Conservation (phyloP, 2,797 vertebrate species). For the Limosa lapponica region DNA sequence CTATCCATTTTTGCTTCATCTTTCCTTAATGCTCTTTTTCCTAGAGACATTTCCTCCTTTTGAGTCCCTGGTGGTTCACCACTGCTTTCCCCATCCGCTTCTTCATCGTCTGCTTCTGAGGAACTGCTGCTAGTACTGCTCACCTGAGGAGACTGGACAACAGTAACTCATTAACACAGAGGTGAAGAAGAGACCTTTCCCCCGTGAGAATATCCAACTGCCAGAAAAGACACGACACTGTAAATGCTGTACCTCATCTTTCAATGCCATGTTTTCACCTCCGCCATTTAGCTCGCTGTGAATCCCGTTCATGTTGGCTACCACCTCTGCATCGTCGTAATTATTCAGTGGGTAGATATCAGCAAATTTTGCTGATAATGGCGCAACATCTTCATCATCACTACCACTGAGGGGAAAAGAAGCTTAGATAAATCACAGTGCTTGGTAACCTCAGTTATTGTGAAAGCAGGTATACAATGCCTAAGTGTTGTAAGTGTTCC, state of each 20-base stretch:
- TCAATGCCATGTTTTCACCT: conserved; percentile 84
- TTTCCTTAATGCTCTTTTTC: conserved; percentile 74
- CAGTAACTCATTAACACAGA: neutral
- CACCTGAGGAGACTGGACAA: conserved; percentile 82
- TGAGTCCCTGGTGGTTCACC: conserved; percentile 82
- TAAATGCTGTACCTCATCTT: conserved; percentile 82
- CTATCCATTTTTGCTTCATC: conserved; percentile 80
- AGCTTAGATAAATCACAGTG: neutral
- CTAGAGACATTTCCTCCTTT: conserved; percentile 78
- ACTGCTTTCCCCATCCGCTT: conserved; percentile 84
- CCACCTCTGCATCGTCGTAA: conserved; percentile 85
- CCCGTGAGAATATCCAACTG: neutral
- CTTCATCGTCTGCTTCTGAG: conserved; percentile 95
- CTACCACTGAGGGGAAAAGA: conserved; percentile 73
- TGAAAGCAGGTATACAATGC: neutral
- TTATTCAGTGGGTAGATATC: conserved; percentile 91
- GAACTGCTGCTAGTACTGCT: conserved; percentile 90
- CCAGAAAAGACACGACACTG: neutral
- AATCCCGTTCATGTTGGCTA: conserved; percentile 88
- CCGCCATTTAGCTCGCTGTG: conserved; percentile 88
- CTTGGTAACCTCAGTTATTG: neutral
- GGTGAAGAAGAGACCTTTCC: neutral
- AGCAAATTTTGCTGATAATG: conserved; percentile 89
- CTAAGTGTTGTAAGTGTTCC: neutral
- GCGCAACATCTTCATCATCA: conserved; percentile 92